Evolutionary conservation across 2,888 invertebrate genomes (phyloP).

Genomic region (Ceraclea dissimilis): DNA sequence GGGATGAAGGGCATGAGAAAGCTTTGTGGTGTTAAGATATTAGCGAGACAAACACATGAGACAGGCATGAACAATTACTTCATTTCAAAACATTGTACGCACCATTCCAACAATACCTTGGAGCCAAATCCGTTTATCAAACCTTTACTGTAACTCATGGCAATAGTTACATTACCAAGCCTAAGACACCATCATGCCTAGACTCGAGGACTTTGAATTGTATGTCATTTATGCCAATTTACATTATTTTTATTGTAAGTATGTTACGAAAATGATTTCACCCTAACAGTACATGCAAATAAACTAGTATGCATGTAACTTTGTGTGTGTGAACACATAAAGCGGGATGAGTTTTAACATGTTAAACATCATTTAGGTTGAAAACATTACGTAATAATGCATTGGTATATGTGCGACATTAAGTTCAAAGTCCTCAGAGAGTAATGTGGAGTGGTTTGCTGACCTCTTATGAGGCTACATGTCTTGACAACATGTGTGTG

Average conservation of each 20-base stretch:
- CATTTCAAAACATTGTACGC: neutral
- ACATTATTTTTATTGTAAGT: no score
- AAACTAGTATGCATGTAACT: no score
- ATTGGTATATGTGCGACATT: neutral
- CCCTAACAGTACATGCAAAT: no score
- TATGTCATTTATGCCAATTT: neutral
- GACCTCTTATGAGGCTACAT: slow-evolving; percentile 93
- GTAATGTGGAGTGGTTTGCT: slow-evolving; percentile 29
- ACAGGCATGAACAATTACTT: neutral
- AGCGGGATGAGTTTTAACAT: no score
- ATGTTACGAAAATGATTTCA: no score
- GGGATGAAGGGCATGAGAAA: neutral
- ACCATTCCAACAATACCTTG: neutral
- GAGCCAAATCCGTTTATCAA: neutral
- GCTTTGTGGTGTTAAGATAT: neutral
- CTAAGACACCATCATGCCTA: neutral
- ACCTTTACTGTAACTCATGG: neutral
- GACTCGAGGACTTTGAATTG: neutral
- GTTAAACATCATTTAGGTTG: neutral
- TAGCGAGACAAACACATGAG: neutral
- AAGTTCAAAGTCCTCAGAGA: neutral
- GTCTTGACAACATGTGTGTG: slow-evolving; percentile 95
- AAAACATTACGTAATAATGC: neutral
- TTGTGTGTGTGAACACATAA: no score
- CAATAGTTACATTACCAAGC: neutral